Percentiles rank a stretch among this genome's conserved stretches.
Evolutionary conservation across 2,888 invertebrate genomes (phyloP).

Genomic region (Coecobrya sp.): DNA sequence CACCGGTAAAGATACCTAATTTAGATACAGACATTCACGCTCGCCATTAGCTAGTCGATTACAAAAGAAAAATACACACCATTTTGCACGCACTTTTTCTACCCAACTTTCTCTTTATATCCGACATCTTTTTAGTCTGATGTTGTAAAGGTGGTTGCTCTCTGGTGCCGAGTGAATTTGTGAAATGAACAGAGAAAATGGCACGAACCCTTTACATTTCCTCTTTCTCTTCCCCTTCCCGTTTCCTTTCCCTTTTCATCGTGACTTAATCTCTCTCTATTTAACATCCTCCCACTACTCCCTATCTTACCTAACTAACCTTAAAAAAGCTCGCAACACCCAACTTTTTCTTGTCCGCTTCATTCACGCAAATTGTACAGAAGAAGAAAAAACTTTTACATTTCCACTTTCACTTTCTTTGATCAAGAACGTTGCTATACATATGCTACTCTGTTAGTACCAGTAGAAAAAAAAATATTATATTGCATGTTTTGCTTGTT

Average conservation of each 20-base stretch:
- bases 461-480: constrained; percentile 18
- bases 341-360: constrained; percentile 46
- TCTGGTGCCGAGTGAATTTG: constrained; percentile 23
- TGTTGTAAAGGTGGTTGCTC: too few species aligned
- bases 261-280: constrained; percentile 6
- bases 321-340: not conserved
- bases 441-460: not conserved
- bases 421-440: not conserved
- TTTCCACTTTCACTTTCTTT: constrained; percentile 39
- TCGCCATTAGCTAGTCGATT: not conserved
- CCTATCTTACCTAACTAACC: constrained; percentile 30
- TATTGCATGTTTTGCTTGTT: constrained; percentile 61
- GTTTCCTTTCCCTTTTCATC: constrained; percentile 48
- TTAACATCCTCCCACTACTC: not conserved
- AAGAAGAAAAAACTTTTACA: constrained; percentile 72
- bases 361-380: constrained; percentile 58
- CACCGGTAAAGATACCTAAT: not conserved
- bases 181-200: constrained; percentile 68
- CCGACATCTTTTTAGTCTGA: not conserved
- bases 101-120: not conserved
- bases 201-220: constrained; percentile 74
- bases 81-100: not conserved
- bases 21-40: not conserved
- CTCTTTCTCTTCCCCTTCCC: constrained; percentile 47
- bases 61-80: constrained; percentile 10